phyloP scores from a whole-genome alignment of 2,888 invertebrate species.

The Eueremaeus valkanovi region DNA sequence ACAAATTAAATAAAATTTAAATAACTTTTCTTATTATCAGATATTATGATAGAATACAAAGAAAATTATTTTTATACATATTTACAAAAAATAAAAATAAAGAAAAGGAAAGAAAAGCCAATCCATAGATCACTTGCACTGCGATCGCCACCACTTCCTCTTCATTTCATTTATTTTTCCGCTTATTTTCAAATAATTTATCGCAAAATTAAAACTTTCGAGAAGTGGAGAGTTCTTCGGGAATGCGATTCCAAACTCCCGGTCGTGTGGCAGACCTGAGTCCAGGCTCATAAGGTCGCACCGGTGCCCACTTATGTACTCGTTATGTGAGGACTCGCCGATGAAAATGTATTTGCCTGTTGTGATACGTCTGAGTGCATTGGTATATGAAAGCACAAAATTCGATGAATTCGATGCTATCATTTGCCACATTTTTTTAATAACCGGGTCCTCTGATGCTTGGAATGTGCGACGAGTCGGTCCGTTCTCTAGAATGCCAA shows the following conservation, averaged over 20 bases:
- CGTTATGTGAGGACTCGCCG: conserved; percentile 16
- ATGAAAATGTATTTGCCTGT: conserved; percentile 4
- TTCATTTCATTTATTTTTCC: conserved; percentile 12
- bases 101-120: too few relatives aligned
- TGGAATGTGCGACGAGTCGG: background rate
- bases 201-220: conserved; percentile 20
- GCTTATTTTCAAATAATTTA: conserved; percentile 16
- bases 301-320: conserved; percentile 22
- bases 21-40: too few relatives aligned
- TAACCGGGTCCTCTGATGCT: background rate
- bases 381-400: conserved; percentile 16
- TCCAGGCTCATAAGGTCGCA: conserved; percentile 11
- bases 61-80: too few relatives aligned
- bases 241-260: background rate
- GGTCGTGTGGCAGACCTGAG: conserved; percentile 14
- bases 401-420: conserved; percentile 5
- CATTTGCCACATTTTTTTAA: conserved; percentile 7
- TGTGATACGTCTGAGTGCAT: conserved; percentile 29
- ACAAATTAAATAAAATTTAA: too few relatives aligned
- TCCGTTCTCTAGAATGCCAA: conserved; percentile 23
- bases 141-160: conserved; percentile 16
- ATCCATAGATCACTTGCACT: conserved; percentile 7
- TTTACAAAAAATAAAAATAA: too few relatives aligned
- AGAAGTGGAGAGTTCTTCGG: conserved; percentile 10
- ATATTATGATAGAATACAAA: too few relatives aligned